These are phyloP conservation scores for Misgurnus anguillicaudatus DNA, from an alignment of 2,113 vertebrate genomes.

Conservation along the genomic window DNA sequence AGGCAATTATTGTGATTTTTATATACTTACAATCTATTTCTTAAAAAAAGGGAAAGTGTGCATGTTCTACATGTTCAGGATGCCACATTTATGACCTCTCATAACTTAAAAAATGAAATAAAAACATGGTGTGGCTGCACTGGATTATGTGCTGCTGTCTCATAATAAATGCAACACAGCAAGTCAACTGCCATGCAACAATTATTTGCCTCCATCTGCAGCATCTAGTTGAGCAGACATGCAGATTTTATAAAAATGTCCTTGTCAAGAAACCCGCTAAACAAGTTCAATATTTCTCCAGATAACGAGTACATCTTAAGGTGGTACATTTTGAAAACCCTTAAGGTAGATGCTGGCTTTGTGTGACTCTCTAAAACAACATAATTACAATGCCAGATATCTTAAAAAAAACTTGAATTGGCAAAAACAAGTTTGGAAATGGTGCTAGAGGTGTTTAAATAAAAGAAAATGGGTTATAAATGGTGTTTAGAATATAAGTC, in stretches of 20 bases:
- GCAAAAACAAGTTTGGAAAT: background rate
- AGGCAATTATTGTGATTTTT: constrained; percentile 69
- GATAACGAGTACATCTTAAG: background rate
- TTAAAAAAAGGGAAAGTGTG: constrained; percentile 72
- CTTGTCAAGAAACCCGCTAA: constrained; percentile 25
- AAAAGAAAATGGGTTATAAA: background rate
- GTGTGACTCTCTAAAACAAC: background rate
- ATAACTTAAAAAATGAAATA: constrained; percentile 56
- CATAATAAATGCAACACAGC: constrained; percentile 52
- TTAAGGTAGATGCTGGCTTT: too few species aligned
- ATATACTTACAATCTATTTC: constrained; percentile 59
- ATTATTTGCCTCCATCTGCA: background rate
- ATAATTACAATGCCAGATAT: background rate
- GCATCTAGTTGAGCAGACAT: constrained; percentile 8
- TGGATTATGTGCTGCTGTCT: constrained; percentile 53
- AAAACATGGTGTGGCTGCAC: constrained; percentile 41
- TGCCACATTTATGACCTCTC: constrained; percentile 62
- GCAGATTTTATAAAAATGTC: constrained; percentile 32
- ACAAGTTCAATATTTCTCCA: constrained; percentile 29
- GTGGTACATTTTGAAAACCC: too few species aligned
- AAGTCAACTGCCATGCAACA: constrained; percentile 31
- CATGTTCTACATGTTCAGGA: constrained; percentile 70
- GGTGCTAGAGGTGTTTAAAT: background rate
- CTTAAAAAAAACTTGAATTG: background rate
- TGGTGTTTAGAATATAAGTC: background rate